Evolutionary conservation across 1,140 invertebrate species (phyloP).

Genomic region (Olivierus martensii): DNA sequence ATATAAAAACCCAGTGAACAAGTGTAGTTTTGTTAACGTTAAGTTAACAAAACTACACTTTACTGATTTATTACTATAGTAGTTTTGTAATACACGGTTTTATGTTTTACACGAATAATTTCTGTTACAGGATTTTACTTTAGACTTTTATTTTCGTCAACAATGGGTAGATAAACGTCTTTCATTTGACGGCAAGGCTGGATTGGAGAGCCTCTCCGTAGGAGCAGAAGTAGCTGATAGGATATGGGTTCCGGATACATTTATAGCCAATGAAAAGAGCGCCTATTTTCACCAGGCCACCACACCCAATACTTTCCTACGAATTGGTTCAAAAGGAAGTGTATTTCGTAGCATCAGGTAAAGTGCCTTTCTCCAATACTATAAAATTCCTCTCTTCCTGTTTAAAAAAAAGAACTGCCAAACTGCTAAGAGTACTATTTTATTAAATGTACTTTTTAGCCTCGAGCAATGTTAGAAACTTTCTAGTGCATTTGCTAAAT

Average conservation of each 20-base stretch:
- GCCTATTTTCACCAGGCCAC: constrained; percentile 40
- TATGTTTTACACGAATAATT: not conserved
- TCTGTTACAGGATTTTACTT: constrained; percentile 39
- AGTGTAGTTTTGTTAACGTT: too few relatives aligned
- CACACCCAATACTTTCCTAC: constrained; percentile 39
- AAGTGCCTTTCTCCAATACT: not conserved
- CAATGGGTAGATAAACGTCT: constrained; percentile 39
- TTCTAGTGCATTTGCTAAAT: too few relatives aligned
- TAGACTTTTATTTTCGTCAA: constrained; percentile 43
- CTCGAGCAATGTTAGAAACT: too few relatives aligned
- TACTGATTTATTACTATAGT: too few relatives aligned
- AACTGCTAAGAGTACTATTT: too few relatives aligned
- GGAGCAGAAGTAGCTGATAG: constrained; percentile 38
- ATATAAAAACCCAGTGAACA: too few relatives aligned
- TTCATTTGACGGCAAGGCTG: constrained; percentile 30
- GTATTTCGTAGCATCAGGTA: constrained; percentile 36
- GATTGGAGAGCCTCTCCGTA: constrained; percentile 33
- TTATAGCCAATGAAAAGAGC: constrained; percentile 41
- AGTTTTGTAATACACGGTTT: too few relatives aligned
- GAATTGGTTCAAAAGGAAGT: constrained; percentile 35
- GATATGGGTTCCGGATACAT: constrained; percentile 42
- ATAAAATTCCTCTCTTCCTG: too few relatives aligned
- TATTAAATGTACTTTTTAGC: too few relatives aligned
- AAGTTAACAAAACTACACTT: too few relatives aligned
- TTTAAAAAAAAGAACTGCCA: too few relatives aligned